phyloP scores from a whole-genome alignment of 2,888 invertebrate species.

The Eurois occulta region DNA sequence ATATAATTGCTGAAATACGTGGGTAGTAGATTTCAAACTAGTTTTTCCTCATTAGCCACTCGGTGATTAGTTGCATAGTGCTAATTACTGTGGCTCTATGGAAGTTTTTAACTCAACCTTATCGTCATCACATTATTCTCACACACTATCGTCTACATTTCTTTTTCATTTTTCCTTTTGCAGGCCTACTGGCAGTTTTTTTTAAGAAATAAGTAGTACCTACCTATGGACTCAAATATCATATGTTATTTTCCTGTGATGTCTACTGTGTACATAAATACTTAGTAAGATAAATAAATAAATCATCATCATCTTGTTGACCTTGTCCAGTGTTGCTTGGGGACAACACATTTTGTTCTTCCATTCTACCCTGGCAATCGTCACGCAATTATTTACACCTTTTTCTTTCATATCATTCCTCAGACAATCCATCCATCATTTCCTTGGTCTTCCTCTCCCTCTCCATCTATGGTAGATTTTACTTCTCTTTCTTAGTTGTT shows the following conservation, averaged over 20 bases:
- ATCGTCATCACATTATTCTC: not conserved
- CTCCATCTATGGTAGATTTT: not conserved
- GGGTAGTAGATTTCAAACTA: conserved; percentile 3
- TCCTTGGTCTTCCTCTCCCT: not conserved
- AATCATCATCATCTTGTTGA: not conserved
- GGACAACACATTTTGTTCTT: too few species aligned
- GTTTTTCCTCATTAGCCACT: conserved; percentile 31
- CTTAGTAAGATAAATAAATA: too few species aligned
- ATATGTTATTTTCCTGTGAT: too few species aligned
- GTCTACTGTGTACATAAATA: too few species aligned
- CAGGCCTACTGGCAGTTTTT: too few species aligned
- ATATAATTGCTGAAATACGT: conserved; percentile 30
- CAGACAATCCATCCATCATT: not conserved
- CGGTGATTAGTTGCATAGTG: conserved; percentile 5
- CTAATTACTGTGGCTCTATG: not conserved
- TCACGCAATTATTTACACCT: not conserved
- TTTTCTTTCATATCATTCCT: not conserved
- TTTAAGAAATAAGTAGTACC: too few species aligned
- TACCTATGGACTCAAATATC: too few species aligned
- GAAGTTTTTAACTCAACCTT: not conserved
- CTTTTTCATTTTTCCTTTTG: too few species aligned
- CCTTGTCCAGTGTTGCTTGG: not conserved
- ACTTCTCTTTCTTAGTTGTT: not conserved
- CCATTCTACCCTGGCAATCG: not conserved
- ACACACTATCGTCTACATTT: too few species aligned